Evolutionary conservation across 2,888 invertebrate genomes (phyloP), one percentile per base, ranked within the genome.

Genomic region (Halictus quadricinctus): DNA sequence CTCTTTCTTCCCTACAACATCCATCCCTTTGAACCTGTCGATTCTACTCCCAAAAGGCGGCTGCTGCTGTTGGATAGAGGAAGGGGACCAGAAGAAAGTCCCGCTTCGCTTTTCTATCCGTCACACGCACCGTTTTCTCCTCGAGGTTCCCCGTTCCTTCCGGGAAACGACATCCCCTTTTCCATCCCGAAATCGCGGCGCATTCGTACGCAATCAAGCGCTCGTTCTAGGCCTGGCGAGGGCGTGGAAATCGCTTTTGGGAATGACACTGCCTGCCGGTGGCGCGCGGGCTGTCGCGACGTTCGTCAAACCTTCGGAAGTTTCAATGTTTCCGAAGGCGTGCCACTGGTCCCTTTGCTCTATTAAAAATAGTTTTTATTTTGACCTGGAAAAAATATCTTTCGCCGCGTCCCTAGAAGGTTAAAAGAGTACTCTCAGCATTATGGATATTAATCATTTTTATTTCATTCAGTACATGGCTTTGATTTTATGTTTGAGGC

Each of bases 161-260:
- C 87, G 77, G 85, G 89, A 91, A 91, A 90, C 43, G 50, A 15
- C 64, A 18, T 69, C 69, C 25, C 54, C 60, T 66, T 58, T 73
- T 76, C 72, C 74, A 76, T 78, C 88, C 80, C 86, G 90, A 91
- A 92, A 91, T 91, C 90, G 88, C 86, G 88, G 89, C 90, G 88
- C 89, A 90, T 92, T 91, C 89, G 91, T 89, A 88, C 84, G 92
- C 91, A 92, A 92, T 92, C 91, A 91, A 89, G 87, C 91, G 88
- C 84, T 83, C 87, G 89, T 88, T 90, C 88, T 85, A 54, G 86
- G 85, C 77, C 92, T 90, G 89, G 21, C 18, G 36, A 66, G 66
- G 66, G 66, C 66, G 66, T 36, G 7, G 66, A 66, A 66, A 66
- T 66, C 36, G 66, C 66, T 66, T 66, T 66, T 66, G 8, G 64